Conservation (phyloP, 37 sponge, comb jelly and placozoan species). For the Halisarca cf. caerulea region DNA sequence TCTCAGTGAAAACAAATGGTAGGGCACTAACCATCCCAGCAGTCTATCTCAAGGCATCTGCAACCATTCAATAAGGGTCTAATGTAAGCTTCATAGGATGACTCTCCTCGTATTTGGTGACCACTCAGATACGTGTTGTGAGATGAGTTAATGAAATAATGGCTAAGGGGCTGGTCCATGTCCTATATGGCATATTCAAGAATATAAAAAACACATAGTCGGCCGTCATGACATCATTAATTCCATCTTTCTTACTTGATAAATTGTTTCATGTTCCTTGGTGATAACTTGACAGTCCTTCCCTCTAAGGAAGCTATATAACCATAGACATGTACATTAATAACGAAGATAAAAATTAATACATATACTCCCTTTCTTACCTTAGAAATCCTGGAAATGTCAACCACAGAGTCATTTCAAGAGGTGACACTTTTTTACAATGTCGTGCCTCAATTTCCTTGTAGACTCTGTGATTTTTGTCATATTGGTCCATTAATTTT, state of each 20-base stretch:
- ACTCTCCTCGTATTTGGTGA: conserved; percentile 78
- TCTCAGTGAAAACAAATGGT: too few relatives aligned
- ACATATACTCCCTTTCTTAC: conserved; percentile 18
- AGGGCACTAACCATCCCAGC: conserved; percentile 57
- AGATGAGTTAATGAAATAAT: conserved; percentile 93
- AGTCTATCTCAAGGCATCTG: conserved; percentile 88
- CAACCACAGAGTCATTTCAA: conserved; percentile 29
- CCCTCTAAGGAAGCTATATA: conserved; percentile 68
- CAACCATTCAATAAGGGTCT: conserved; percentile 80
- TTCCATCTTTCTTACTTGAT: conserved; percentile 41
- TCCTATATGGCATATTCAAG: conserved; percentile 46
- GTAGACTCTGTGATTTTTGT: conserved; percentile 59
- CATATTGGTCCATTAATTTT: conserved; percentile 47
- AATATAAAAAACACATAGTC: not conserved
- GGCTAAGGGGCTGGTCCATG: conserved; percentile 89
- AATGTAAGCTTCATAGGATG: conserved; percentile 86
- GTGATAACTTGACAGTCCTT: conserved; percentile 54
- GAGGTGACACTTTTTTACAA: not conserved
- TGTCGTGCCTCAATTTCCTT: conserved; percentile 52
- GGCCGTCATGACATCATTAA: not conserved
- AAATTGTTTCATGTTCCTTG: conserved; percentile 60
- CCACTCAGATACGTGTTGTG: conserved; percentile 94
- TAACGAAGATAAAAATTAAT: not conserved
- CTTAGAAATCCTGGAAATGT: conserved; percentile 79
- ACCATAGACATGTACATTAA: not conserved